Base-by-base conservation (phyloP, 2,113 vertebrate genomes). In the Myotis davidii region DNA sequence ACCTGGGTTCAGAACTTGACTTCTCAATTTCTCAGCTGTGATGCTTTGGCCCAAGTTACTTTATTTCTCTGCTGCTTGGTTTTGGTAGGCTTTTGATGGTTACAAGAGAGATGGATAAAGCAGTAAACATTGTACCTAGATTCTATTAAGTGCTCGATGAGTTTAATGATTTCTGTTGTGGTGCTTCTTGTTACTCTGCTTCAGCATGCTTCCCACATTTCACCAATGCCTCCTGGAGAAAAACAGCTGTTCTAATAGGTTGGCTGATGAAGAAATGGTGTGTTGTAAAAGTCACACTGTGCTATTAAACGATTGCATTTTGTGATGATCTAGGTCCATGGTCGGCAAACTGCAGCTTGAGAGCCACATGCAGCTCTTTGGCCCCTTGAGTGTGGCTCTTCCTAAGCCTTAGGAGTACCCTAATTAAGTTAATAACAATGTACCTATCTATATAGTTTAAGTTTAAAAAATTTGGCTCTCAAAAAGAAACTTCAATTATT, bases 31-130 rank as follows among this genome's bases (percentile, higher is more conserved):
- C 59, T 88, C 42, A 86, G 79, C 48, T 42, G 29, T 88, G 20
- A 91, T 79, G 52, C 70, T 93, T 90, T 96, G 64, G 34, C 25
- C 50, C 34, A 32, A 64, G 54, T 94, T n/a, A 29, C 64, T 81
- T 56, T 45, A 56, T 48, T 85, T 91, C 61, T 84, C n/a, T 61
- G 29, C 14, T 61, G 39, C 34, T 94, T 85, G 70, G 34, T 67
- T 91, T 88, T 77, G 29, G 20, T 56, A 50, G 56, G 39, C 29
- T n/a, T 88, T 70, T n/a, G 73, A 21, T 79, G 67, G 6, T 27
- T n/a, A 9, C 8, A n/a, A 39, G 54, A 94, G 29, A 76, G 45
- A 42, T 65, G 12, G 56, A 34, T 52, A 25, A 74, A 90, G n/a
- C 50, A 7, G 50, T 59, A 76, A 52, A 76, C 9, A 1, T 21